A percentile compares a stretch with the other conserved stretches of the same genome.
These are phyloP conservation scores for Diadumene lineata DNA, from an alignment of 92 coral and sea anemone genomes.

Conservation along the genomic window DNA sequence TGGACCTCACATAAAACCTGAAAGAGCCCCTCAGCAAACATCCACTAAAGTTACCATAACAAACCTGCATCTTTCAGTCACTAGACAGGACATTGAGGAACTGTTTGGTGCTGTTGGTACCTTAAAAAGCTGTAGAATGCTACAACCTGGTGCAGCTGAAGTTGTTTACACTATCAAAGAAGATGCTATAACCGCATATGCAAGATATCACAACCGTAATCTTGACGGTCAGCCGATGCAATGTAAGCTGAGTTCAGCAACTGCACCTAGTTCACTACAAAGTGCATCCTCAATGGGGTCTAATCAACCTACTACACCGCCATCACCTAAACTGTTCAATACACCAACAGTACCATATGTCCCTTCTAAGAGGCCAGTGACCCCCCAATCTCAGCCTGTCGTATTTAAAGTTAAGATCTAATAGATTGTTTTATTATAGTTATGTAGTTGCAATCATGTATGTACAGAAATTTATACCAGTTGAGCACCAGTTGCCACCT, in stretches of 20 bases:
- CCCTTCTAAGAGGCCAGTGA: conserved; percentile 8
- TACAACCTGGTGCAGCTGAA: conserved; percentile 77
- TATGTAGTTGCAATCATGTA: neutral
- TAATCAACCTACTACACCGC: conserved; percentile 40
- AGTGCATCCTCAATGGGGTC: conserved; percentile 57
- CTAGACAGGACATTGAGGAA: conserved; percentile 79
- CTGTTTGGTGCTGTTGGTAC: conserved; percentile 81
- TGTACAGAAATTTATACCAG: neutral
- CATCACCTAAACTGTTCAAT: conserved; percentile 38
- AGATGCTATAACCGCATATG: conserved; percentile 68
- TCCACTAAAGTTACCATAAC: conserved; percentile 71
- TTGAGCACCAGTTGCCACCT: too few species aligned
- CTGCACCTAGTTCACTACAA: conserved; percentile 60
- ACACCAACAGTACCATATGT: conserved; percentile 23
- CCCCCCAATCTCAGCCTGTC: conserved; percentile 59
- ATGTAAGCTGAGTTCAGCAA: conserved; percentile 65
- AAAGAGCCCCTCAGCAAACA: conserved; percentile 26
- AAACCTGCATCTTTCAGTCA: conserved; percentile 75
- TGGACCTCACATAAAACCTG: conserved; percentile 24
- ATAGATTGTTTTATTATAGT: neutral
- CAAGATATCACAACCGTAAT: conserved; percentile 78
- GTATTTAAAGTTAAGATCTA: conserved; percentile 84
- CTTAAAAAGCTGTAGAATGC: conserved; percentile 74
- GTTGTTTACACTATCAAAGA: conserved; percentile 70
- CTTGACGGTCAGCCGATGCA: conserved; percentile 94